Percentiles rank a stretch among this genome's conserved stretches.
These are phyloP conservation scores for Sinella curviseta DNA, from an alignment of 1,140 invertebrate species.

Conservation along the genomic window DNA sequence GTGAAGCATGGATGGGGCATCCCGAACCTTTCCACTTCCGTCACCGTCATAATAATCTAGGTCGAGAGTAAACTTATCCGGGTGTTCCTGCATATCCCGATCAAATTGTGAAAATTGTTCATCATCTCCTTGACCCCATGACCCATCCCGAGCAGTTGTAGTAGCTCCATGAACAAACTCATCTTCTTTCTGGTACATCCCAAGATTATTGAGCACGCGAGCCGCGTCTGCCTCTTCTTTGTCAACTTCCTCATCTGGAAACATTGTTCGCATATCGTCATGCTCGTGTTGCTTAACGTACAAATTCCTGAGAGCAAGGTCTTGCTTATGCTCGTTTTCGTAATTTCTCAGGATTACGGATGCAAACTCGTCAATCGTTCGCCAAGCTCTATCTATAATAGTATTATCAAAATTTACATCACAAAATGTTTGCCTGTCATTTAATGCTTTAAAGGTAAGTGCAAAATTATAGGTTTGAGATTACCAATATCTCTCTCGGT, in stretches of 20 bases:
- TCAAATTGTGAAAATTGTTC: neutral
- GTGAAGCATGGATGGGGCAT: neutral
- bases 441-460: no score
- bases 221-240: neutral
- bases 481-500: constrained; percentile 69
- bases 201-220: neutral
- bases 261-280: neutral
- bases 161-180: neutral
- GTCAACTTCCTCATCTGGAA: neutral
- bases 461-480: neutral
- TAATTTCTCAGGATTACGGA: constrained; percentile 46
- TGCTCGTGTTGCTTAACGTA: neutral
- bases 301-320: neutral
- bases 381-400: constrained; percentile 24
- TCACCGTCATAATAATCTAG: neutral
- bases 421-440: no score
- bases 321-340: constrained; percentile 49
- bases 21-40: neutral
- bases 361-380: constrained; percentile 20
- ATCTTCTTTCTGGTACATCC: neutral
- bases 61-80: neutral
- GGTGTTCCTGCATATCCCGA: neutral
- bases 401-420: neutral
- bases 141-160: neutral
- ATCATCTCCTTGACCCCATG: neutral